Percentiles rank a stretch among this genome's conserved stretches.
Conservation (phyloP, 2,113 vertebrate genomes). For the Phalacrocorax carbo region DNA sequence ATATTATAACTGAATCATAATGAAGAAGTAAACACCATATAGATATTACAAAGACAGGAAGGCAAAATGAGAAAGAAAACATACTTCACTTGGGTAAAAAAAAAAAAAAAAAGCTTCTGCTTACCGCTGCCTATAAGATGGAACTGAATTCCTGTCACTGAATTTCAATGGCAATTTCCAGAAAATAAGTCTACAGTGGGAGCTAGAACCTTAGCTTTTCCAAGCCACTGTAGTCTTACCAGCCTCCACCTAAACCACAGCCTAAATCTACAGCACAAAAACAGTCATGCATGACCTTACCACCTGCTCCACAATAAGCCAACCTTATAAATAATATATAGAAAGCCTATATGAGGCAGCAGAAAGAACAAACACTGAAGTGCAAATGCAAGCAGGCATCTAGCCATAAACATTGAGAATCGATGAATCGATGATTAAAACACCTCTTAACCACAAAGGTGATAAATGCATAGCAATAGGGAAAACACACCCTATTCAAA, state of each 20-base stretch:
- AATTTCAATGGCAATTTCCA: neutral
- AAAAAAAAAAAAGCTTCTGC: neutral
- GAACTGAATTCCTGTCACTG: neutral
- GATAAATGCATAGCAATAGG: neutral
- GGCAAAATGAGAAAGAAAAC: neutral
- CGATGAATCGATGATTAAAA: conserved; percentile 17
- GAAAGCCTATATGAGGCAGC: conserved; percentile 43
- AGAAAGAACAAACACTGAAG: conserved; percentile 54
- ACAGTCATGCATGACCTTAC: conserved; percentile 60
- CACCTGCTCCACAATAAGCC: conserved; percentile 58
- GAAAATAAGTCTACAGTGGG: neutral
- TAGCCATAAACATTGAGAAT: conserved; percentile 48
- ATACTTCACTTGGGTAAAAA: neutral
- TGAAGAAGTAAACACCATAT: neutral
- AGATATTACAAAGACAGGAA: neutral
- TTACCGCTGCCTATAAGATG: neutral
- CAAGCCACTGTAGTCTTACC: neutral
- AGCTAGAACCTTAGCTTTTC: conserved; percentile 13
- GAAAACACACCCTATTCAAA: neutral
- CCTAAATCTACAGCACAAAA: conserved; percentile 44
- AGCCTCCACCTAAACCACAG: conserved; percentile 25
- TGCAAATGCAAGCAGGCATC: conserved; percentile 42
- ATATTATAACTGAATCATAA: neutral
- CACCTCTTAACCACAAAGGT: conserved; percentile 28
- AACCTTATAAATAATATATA: conserved; percentile 66